Evolutionary conservation across 2,888 invertebrate genomes (phyloP), one percentile per base, ranked within the genome.

Genomic region (Achlya flavicornis): DNA sequence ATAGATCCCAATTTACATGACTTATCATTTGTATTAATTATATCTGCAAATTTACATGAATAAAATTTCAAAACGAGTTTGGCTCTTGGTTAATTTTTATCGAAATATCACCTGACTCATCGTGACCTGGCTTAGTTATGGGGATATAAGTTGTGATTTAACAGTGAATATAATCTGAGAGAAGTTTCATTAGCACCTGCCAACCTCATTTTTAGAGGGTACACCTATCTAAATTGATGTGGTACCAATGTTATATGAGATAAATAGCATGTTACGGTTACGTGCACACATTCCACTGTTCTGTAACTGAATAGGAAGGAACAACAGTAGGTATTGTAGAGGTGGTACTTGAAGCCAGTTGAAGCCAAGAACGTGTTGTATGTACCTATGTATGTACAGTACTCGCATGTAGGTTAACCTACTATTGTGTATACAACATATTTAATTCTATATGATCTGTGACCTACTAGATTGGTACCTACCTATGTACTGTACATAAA

Each of bases 21-120:
- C 90, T n/a, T 91, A 93, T 91, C 78, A 90, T 94, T 94, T 94
- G 93, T 94, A 94, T 88, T 93, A 91, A 93, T 89, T 92, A 92
- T 94, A 92, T 90, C 91, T 92, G 93, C 93, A 93, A 94, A 93
- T 94, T 94, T 94, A 93, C 93, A 94, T 93, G 87, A 94, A 93
- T 94, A 93, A 94, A 94, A 91, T 81, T 88, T 92, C 87, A 87
- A 92, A 94, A 94, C 84, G 91, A 92, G 92, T 91, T 93, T 92
- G 92, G 87, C 88, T 88, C 73, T 78, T 73, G 81, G 81, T 79
- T 81, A 85, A 82, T 84, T 83, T 77, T 67, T 61, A 48, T 58
- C 53, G 19, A 35, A 46, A 46, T 46, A 12, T 6, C 26, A 26
- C 2, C 26, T 26, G 26, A 26, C 26, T 26, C 26, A 26, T 26